Conservation (phyloP, 2,888 invertebrate genomes). For the Teleiodes luculella region DNA sequence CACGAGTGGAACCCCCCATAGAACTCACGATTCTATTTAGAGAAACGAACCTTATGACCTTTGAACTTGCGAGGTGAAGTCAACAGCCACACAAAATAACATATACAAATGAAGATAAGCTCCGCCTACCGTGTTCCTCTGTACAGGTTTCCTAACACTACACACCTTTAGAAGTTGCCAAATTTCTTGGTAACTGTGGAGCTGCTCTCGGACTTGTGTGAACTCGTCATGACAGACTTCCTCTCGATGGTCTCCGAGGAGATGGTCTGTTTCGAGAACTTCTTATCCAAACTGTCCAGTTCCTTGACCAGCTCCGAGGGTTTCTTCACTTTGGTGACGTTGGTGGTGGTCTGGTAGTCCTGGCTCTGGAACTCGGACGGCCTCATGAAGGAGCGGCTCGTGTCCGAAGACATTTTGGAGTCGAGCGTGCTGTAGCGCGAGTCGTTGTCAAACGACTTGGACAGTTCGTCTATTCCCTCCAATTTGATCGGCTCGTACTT, state of each 20-base stretch:
- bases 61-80: no score
- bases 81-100: slow-evolving; percentile 26
- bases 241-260: slow-evolving; percentile 83
- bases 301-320: slow-evolving; percentile 66
- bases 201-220: slow-evolving; percentile 77
- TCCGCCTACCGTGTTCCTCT: no score
- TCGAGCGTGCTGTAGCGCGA: slow-evolving; percentile 69
- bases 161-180: slow-evolving; percentile 64
- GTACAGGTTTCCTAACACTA: no score
- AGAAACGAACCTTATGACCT: no score
- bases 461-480: slow-evolving; percentile 74
- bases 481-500: slow-evolving; percentile 70
- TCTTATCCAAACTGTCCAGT: slow-evolving; percentile 80
- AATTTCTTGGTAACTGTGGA: slow-evolving; percentile 78
- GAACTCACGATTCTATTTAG: no score
- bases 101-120: no score
- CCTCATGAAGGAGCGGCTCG: slow-evolving; percentile 71
- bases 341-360: slow-evolving; percentile 52
- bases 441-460: slow-evolving; percentile 73
- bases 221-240: slow-evolving; percentile 82
- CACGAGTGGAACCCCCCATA: no score
- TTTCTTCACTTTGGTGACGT: slow-evolving; percentile 53
- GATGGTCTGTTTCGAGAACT: slow-evolving; percentile 83
- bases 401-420: slow-evolving; percentile 69
- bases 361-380: slow-evolving; percentile 71